A percentile compares a stretch with the other conserved stretches of the same genome.
Conservation (phyloP, 2,888 invertebrate genomes). For the Caenorhabditis plicata region DNA sequence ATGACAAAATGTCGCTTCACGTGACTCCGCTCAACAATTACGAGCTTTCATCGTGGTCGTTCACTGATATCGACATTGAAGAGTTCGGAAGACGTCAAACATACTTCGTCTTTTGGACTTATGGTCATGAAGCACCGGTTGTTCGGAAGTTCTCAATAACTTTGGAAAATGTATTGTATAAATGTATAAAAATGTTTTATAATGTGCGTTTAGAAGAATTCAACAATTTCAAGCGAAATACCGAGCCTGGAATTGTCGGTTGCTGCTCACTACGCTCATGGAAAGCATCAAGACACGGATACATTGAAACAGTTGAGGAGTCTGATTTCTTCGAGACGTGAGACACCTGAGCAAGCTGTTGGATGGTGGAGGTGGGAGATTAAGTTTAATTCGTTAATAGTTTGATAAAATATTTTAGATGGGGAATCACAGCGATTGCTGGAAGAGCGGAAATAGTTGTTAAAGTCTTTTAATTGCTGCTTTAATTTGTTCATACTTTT, state of each 20-base stretch:
- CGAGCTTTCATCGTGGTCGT: slow-evolving; percentile 55
- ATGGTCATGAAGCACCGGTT: slow-evolving; percentile 55
- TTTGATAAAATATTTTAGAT: slow-evolving; percentile 14
- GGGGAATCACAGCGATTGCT: slow-evolving; percentile 60
- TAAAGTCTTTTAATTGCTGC: slow-evolving; percentile 26
- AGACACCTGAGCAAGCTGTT: slow-evolving; percentile 41
- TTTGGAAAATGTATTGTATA: slow-evolving; percentile 47
- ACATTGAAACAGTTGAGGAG: slow-evolving; percentile 56
- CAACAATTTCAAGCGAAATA: no score
- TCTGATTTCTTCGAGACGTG: slow-evolving; percentile 51
- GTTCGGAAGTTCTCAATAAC: slow-evolving; percentile 58
- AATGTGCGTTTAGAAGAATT: no score
- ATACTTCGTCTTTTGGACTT: slow-evolving; percentile 64
- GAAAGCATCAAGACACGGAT: slow-evolving; percentile 56
- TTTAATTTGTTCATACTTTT: background rate
- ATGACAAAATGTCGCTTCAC: slow-evolving; percentile 63
- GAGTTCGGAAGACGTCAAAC: slow-evolving; percentile 48
- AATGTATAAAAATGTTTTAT: background rate
- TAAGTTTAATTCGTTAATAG: no score
- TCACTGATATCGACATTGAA: slow-evolving; percentile 33
- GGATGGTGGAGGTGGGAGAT: slow-evolving; percentile 49
- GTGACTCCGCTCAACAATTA: slow-evolving; percentile 60
- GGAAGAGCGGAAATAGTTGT: slow-evolving; percentile 57
- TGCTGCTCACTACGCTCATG: slow-evolving; percentile 63
- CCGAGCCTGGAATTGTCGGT: slow-evolving; percentile 59